These are phyloP conservation scores for Clitarchus hookeri DNA, from an alignment of 2,888 invertebrate genomes.

Conservation along the genomic window DNA sequence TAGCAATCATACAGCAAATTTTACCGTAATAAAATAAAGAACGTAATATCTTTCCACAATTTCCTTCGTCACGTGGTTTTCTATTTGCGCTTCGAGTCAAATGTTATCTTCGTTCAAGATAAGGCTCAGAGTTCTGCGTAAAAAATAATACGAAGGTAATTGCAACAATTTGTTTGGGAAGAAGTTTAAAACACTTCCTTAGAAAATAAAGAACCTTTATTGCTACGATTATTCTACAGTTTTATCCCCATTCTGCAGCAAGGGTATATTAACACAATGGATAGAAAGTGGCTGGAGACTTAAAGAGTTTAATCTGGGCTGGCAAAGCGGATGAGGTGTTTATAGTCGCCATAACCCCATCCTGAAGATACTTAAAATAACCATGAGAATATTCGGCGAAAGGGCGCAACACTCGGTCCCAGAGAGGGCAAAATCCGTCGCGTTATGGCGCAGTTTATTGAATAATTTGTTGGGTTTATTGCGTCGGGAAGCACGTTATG, in stretches of 20 bases:
- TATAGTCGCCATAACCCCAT: conserved; percentile 10
- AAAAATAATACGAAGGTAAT: not conserved
- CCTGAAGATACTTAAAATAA: conserved; percentile 11
- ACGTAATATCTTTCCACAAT: too few relatives aligned
- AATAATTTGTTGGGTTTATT: conserved; percentile 22
- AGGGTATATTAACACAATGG: conserved; percentile 6
- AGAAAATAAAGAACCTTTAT: not conserved
- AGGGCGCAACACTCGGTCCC: not conserved
- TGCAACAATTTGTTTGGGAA: not conserved
- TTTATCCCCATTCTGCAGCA: conserved; percentile 15
- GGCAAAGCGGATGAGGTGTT: conserved; percentile 17
- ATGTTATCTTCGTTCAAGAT: not conserved
- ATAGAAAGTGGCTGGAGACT: not conserved
- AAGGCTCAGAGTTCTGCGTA: not conserved
- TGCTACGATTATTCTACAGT: not conserved
- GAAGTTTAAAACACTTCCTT: not conserved
- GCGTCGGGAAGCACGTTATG: not conserved
- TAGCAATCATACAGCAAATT: too few relatives aligned
- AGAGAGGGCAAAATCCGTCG: not conserved
- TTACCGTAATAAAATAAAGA: too few relatives aligned
- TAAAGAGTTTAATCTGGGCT: conserved; percentile 16
- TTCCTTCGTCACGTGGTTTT: too few relatives aligned
- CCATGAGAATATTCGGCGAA: conserved; percentile 11
- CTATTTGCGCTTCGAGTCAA: too few relatives aligned
- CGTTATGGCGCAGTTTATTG: conserved; percentile 18